Conservation (phyloP, 1,140 invertebrate genomes). For the Eciton burchellii region DNA sequence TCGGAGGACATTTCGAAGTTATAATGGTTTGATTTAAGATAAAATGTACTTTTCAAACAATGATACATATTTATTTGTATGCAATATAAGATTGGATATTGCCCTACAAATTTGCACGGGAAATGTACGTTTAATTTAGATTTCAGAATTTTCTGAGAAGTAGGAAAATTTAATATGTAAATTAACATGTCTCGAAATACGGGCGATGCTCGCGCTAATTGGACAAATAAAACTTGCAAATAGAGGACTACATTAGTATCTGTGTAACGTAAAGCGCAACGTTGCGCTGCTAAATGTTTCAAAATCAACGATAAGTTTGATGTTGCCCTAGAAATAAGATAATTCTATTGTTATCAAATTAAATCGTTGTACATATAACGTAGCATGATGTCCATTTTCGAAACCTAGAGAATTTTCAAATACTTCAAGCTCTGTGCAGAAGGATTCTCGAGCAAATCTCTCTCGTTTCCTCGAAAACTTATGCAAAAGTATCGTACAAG, state of each 20-base stretch:
- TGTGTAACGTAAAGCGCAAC: background rate
- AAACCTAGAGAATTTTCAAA: too few relatives aligned
- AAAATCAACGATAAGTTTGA: slow-evolving; percentile 1
- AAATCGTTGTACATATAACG: background rate
- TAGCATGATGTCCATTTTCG: too few relatives aligned
- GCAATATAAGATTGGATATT: background rate
- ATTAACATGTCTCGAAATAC: slow-evolving; percentile 12
- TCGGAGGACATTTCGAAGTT: background rate
- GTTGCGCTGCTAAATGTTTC: slow-evolving; percentile 18
- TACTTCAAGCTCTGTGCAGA: too few relatives aligned
- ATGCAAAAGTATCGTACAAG: too few relatives aligned
- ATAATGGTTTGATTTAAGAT: background rate
- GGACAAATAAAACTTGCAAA: slow-evolving; percentile 48
- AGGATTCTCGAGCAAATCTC: too few relatives aligned
- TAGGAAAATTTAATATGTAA: slow-evolving; percentile 4
- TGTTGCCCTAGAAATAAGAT: background rate
- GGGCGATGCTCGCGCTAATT: slow-evolving; percentile 14
- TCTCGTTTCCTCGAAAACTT: too few relatives aligned
- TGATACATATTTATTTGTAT: background rate
- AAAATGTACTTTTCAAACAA: background rate
- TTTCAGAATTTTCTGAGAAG: background rate
- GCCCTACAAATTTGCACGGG: too few relatives aligned
- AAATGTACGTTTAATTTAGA: background rate
- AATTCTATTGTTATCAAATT: background rate
- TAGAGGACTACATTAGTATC: slow-evolving; percentile 3